A percentile compares a stretch with the other conserved stretches of the same genome.
phyloP scores from a whole-genome alignment of 2,113 vertebrate genomes.

The Peucedramus taeniatus region DNA sequence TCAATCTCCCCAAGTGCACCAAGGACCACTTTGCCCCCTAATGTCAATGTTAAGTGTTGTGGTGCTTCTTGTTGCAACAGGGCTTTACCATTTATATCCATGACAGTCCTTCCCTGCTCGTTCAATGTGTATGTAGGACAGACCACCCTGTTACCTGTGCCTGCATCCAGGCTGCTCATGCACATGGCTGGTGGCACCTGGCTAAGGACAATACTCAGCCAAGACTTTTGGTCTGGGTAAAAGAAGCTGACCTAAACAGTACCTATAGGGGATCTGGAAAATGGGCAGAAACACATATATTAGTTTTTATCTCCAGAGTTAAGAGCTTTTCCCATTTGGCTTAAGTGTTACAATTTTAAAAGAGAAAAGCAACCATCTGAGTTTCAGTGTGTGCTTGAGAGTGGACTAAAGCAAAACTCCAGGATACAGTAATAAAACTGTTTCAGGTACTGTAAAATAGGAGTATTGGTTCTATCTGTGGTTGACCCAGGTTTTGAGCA shows the following conservation, averaged over 20 bases:
- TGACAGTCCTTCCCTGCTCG: neutral
- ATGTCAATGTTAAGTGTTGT: neutral
- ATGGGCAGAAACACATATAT: neutral
- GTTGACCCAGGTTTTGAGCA: neutral
- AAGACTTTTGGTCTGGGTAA: neutral
- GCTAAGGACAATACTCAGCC: neutral
- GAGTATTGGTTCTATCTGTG: neutral
- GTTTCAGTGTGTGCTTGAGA: neutral
- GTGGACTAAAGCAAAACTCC: neutral
- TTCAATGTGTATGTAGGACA: fast-evolving
- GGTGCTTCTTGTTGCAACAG: neutral
- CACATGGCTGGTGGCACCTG: too few relatives aligned
- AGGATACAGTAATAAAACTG: neutral
- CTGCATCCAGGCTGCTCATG: neutral
- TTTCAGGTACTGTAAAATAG: neutral
- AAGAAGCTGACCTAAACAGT: neutral
- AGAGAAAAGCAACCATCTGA: neutral
- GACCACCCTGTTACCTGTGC: neutral
- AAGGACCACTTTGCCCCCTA: neutral
- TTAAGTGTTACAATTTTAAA: neutral
- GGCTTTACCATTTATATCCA: neutral
- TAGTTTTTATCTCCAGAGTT: neutral
- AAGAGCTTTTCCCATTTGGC: neutral
- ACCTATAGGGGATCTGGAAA: neutral
- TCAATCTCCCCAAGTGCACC: neutral